Evolutionary conservation across 1,140 invertebrate genomes (phyloP).

Genomic region (Brachionus sp.): DNA sequence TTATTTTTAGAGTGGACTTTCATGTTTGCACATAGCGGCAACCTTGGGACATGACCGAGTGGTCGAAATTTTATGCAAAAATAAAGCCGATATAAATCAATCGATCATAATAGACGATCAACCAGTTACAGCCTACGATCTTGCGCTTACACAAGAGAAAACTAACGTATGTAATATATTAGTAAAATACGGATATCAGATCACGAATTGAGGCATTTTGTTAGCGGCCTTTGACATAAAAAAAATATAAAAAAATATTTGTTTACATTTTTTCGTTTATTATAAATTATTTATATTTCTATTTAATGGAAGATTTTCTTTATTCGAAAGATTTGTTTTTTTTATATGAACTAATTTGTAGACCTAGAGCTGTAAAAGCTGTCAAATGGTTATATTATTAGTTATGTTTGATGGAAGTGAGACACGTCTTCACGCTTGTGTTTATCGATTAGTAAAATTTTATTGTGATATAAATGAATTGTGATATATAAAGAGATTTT

Average conservation of each 20-base stretch:
- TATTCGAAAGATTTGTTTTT: neutral
- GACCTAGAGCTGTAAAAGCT: neutral
- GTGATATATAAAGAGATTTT: slow-evolving; percentile 2
- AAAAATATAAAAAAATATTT: neutral
- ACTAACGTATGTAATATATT: slow-evolving; percentile 42
- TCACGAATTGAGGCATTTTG: neutral
- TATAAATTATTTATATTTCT: slow-evolving; percentile 5
- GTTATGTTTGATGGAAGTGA: neutral
- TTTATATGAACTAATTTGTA: neutral
- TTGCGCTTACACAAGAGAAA: slow-evolving; percentile 38
- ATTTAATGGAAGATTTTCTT: slow-evolving; percentile 25
- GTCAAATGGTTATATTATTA: neutral
- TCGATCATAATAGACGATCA: slow-evolving; percentile 42
- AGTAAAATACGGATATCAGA: slow-evolving; percentile 37
- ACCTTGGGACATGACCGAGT: slow-evolving; percentile 40
- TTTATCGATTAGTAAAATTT: neutral
- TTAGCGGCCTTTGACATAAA: neutral
- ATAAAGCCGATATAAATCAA: slow-evolving; percentile 46
- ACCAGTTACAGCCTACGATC: slow-evolving; percentile 39
- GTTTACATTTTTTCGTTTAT: neutral
- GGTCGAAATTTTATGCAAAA: slow-evolving; percentile 35
- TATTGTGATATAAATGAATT: slow-evolving; percentile 3
- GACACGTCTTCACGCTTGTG: neutral
- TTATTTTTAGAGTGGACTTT: slow-evolving; percentile 44
- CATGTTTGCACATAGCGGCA: slow-evolving; percentile 45